Evolutionary conservation across 2,888 invertebrate species (phyloP).

Genomic region (Hermodice carunculata): DNA sequence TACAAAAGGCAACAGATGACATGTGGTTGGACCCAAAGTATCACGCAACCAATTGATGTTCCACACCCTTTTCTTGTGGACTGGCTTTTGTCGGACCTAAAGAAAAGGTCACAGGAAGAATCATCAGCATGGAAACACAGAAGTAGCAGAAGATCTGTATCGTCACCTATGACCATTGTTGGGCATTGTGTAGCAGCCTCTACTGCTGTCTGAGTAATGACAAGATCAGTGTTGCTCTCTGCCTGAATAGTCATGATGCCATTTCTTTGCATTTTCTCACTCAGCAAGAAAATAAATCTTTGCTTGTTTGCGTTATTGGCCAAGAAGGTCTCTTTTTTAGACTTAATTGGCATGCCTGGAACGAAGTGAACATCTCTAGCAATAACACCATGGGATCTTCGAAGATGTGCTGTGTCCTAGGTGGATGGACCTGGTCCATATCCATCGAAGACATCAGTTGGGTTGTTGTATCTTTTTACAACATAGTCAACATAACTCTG

Average conservation of each 20-base stretch:
- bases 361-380: slow-evolving; percentile 31
- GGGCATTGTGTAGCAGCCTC: slow-evolving; percentile 1
- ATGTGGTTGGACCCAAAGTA: too few relatives aligned
- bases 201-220: slow-evolving; percentile 42
- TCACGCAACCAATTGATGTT: too few relatives aligned
- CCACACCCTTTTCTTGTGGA: too few relatives aligned
- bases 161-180: too few relatives aligned
- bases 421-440: slow-evolving; percentile 40
- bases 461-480: slow-evolving; percentile 29
- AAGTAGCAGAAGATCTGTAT: slow-evolving; percentile 33
- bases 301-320: slow-evolving; percentile 45
- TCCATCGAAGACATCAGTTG: slow-evolving; percentile 45
- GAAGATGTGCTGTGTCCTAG: slow-evolving; percentile 42
- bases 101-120: too few relatives aligned
- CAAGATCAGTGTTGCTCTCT: slow-evolving; percentile 44
- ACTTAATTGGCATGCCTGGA: slow-evolving; percentile 27
- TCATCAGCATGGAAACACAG: too few relatives aligned
- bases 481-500: slow-evolving; percentile 26
- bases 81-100: too few relatives aligned
- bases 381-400: slow-evolving; percentile 31
- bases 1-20: slow-evolving; percentile 30
- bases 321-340: slow-evolving; percentile 44
- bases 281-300: slow-evolving; percentile 37
- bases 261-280: slow-evolving; percentile 8
- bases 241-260: slow-evolving; percentile 33